Evolutionary conservation across 2,888 invertebrate species (phyloP), one percentile per base, ranked within the genome.

Genomic region (Eilema depressum): DNA sequence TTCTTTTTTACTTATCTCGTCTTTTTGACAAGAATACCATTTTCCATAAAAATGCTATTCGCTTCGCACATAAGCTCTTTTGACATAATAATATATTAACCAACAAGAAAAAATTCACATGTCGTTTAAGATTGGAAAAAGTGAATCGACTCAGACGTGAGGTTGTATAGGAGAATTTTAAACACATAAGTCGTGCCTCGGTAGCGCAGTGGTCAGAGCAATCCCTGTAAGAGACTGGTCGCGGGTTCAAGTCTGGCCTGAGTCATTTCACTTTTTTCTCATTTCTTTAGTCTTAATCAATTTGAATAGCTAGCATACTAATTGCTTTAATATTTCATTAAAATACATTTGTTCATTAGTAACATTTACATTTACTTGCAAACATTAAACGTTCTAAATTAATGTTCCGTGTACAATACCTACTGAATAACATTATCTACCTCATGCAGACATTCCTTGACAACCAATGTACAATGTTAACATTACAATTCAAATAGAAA

Each of bases 361-460:
- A 20, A 53, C 47, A 47, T 53, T 10, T 17, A 37, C 20, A 47
- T 7, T 20, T 47, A n/a, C 53, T 53, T 0, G n/a, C 53, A 63
- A 57, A 68, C 41, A 57, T 37, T 57, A 41, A 63, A 41, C 28
- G 25, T 61, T 67, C 28, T 12, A 68, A 26, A 63, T 26, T 63
- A 63, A 41, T 63, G 25, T 41, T 63, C 4, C 30, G 17, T 10
- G n/a, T 20, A 26, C 25, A 41, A 30, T 53, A 62, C 62, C 33
- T 12, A 63, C 20, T 63, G 10, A 68, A 37, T 3, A 53, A 37
- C 63, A 68, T 56, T 53, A n/a, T 56, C 28, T 57, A 57, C 37
- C n/a, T 63, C 69, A 69, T 69, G 69, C 69, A 63, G 57, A 63
- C 20, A 26, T 63, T 63, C 41, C 20, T 63, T 25, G 17, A 57